phyloP scores from a whole-genome alignment of 2,113 vertebrate genomes.

The Ciconia boyciana region DNA sequence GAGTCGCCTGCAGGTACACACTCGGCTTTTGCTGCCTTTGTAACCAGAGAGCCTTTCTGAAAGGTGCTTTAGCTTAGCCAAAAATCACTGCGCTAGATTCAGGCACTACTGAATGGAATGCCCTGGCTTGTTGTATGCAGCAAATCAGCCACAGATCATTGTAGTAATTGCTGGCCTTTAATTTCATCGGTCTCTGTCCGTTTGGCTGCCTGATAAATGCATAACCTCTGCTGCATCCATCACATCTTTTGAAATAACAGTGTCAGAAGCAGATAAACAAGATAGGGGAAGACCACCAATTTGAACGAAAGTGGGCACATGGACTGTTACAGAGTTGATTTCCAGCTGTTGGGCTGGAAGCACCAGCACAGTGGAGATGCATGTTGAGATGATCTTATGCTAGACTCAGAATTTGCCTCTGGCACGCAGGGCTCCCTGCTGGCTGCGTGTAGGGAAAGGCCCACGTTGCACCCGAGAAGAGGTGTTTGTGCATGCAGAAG shows the following conservation, averaged over 20 bases:
- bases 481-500: neutral
- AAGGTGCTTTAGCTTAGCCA: neutral
- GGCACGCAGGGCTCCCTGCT: neutral
- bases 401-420: neutral
- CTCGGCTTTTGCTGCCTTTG: neutral
- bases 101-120: neutral
- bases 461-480: accelerated
- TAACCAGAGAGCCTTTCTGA: neutral
- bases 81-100: neutral
- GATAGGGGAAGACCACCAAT: neutral
- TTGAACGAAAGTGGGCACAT: neutral
- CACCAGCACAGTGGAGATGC: neutral
- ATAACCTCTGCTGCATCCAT: neutral
- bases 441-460: neutral
- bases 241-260: neutral
- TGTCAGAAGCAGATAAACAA: neutral
- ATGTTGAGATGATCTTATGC: neutral
- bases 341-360: neutral
- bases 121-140: accelerated
- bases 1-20: neutral
- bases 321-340: neutral
- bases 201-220: neutral
- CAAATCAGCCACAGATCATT: neutral
- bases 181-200: neutral
- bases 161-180: neutral